A percentile compares a stretch with the other conserved stretches of the same genome.
Evolutionary conservation across 2,113 vertebrate species (phyloP).

Genomic region (Odocoileus hemionus): DNA sequence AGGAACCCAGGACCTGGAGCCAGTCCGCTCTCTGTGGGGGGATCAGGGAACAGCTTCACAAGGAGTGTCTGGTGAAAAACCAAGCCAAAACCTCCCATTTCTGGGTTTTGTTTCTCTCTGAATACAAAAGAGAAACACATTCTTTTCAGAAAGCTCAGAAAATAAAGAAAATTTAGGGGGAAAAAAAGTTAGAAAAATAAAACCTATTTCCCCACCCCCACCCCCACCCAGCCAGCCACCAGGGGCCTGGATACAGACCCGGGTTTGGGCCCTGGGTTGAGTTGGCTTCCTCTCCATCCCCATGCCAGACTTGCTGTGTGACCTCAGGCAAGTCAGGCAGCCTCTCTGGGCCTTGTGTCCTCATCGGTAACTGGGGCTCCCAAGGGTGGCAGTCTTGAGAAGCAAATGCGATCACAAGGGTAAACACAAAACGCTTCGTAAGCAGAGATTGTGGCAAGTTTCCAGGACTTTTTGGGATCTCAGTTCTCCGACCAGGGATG

Average conservation of each 20-base stretch:
- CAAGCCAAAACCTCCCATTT: neutral
- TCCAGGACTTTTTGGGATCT: neutral
- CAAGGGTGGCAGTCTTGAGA: neutral
- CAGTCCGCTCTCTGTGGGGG: neutral
- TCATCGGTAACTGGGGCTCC: neutral
- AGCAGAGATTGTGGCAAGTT: neutral
- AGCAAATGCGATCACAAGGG: neutral
- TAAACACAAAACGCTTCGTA: neutral
- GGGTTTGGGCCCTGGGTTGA: neutral
- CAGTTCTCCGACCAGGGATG: neutral
- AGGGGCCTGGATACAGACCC: neutral
- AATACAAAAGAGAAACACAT: neutral
- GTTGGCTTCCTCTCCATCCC: neutral
- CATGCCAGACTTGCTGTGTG: neutral
- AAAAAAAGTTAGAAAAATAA: neutral
- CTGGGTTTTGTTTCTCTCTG: neutral
- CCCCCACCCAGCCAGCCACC: neutral
- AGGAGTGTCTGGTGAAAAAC: neutral
- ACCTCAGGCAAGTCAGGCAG: neutral
- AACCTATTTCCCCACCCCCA: fast-evolving
- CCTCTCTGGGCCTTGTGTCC: neutral
- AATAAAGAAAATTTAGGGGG: neutral
- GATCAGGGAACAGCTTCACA: neutral
- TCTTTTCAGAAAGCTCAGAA: neutral
- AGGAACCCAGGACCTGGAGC: neutral